Percentiles rank a stretch among this genome's conserved stretches.
phyloP scores from a whole-genome alignment of 1,140 invertebrate genomes.

The Ooceraea biroi region DNA sequence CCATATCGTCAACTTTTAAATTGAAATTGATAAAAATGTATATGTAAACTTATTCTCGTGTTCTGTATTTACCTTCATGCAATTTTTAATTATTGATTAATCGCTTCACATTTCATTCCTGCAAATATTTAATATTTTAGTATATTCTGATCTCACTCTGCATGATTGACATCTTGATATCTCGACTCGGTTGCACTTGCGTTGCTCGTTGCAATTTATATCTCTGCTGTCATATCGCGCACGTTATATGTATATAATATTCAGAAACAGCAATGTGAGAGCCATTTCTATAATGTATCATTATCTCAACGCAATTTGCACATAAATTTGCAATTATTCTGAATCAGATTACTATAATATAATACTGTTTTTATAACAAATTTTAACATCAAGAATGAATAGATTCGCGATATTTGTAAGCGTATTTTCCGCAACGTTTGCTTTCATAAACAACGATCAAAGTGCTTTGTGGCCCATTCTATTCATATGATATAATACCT shows the following conservation, averaged over 20 bases:
- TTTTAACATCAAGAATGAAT: too few species aligned
- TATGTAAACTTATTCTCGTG: not conserved
- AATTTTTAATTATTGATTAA: conserved; percentile 36
- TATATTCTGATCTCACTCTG: conserved; percentile 26
- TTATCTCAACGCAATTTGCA: too few species aligned
- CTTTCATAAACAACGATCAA: not conserved
- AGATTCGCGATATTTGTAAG: too few species aligned
- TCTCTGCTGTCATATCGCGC: conserved; percentile 6
- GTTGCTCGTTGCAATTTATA: conserved; percentile 40
- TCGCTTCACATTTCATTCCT: conserved; percentile 41
- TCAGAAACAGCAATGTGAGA: not conserved
- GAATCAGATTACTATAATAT: too few species aligned
- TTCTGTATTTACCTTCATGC: not conserved
- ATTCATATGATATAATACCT: not conserved
- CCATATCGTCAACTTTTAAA: not conserved
- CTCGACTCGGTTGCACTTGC: conserved; percentile 43
- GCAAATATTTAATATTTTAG: conserved; percentile 40
- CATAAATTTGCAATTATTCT: too few species aligned
- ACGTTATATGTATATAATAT: not conserved
- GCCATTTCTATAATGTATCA: too few species aligned
- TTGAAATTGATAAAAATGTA: conserved; percentile 6
- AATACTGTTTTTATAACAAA: too few species aligned
- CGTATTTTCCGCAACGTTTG: not conserved
- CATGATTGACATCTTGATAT: conserved; percentile 56
- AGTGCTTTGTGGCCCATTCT: not conserved